phyloP scores from a whole-genome alignment of 2,113 vertebrate species.

The Numenius arquata region DNA sequence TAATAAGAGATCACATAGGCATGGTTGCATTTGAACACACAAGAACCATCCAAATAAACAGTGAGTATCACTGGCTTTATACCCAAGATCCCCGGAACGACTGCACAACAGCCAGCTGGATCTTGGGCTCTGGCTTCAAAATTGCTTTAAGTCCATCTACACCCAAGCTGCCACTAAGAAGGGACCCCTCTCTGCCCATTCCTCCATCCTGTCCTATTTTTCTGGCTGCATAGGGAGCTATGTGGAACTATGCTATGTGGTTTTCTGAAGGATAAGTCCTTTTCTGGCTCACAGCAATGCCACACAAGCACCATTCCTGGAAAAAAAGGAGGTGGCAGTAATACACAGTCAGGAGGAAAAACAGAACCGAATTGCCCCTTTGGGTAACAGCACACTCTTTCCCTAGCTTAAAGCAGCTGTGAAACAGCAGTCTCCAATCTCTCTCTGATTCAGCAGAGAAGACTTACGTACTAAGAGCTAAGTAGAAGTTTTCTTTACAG shows the following conservation, averaged over 20 bases:
- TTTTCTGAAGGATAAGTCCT: neutral
- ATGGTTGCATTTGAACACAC: neutral
- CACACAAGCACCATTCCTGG: neutral
- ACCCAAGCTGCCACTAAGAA: neutral
- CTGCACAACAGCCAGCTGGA: neutral
- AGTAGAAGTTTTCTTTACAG: neutral
- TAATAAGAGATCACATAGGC: neutral
- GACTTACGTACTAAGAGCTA: neutral
- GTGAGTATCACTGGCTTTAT: neutral
- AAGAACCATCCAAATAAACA: neutral
- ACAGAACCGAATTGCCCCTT: neutral
- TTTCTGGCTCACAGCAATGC: neutral
- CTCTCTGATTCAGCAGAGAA: neutral
- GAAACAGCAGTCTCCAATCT: neutral
- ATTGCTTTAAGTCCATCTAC: neutral
- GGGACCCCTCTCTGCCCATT: neutral
- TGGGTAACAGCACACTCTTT: neutral
- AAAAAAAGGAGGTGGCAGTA: neutral
- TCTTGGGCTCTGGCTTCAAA: neutral
- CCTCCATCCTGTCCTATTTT: neutral
- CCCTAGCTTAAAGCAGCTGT: neutral
- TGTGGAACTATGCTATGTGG: neutral
- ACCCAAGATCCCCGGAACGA: neutral
- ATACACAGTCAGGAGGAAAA: neutral
- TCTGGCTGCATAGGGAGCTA: neutral